A percentile compares a stretch with the other conserved stretches of the same genome.
Evolutionary conservation across 2,888 invertebrate species (phyloP).

Genomic region (Megastigmus dorsalis): DNA sequence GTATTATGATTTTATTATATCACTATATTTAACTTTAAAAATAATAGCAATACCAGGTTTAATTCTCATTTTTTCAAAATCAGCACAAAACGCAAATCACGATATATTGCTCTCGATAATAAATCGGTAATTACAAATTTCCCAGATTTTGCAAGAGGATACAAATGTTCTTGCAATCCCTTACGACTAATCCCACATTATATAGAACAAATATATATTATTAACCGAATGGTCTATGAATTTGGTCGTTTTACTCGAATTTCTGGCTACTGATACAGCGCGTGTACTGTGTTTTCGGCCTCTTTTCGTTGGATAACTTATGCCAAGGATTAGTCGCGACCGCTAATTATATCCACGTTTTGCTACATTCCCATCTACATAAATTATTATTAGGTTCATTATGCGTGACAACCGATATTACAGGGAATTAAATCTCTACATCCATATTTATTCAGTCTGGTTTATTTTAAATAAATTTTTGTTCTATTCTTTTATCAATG

Average conservation of each 20-base stretch:
- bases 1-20: no score
- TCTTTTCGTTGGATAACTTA: constrained; percentile 43
- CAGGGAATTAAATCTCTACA: constrained; percentile 25
- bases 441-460: no score
- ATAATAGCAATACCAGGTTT: no score
- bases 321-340: constrained; percentile 39
- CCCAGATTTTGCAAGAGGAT: constrained; percentile 10
- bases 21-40: no score
- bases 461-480: no score
- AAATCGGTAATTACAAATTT: no score
- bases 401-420: constrained; percentile 9
- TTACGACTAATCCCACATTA: constrained; percentile 27
- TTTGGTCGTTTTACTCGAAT: constrained; percentile 12
- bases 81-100: no score
- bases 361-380: constrained; percentile 15
- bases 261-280: not conserved
- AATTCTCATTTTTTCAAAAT: no score
- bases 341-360: constrained; percentile 51
- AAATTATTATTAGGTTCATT: constrained; percentile 26
- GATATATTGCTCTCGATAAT: no score
- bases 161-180: constrained; percentile 9
- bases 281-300: constrained; percentile 6
- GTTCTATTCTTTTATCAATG: no score
- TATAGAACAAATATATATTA: constrained; percentile 38
- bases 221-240: constrained; percentile 20